Evolutionary conservation across 2,888 invertebrate species (phyloP).

Genomic region (Gortyna flavago): DNA sequence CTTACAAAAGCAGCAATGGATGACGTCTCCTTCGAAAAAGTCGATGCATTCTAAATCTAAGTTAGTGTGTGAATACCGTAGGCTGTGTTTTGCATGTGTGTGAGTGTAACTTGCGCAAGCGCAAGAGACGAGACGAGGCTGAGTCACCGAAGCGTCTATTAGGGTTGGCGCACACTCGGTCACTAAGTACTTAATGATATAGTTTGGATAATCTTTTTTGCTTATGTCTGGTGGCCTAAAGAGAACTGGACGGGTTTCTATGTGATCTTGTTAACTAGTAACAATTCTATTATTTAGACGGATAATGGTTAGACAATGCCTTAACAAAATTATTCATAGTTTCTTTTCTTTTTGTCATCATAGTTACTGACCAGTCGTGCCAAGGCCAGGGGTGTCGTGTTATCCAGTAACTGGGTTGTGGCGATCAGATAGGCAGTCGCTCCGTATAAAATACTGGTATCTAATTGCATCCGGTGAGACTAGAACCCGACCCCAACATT

Average conservation of each 20-base stretch:
- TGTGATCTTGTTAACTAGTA: constrained; percentile 1
- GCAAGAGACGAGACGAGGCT: constrained; percentile 79
- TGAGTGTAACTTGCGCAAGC: constrained; percentile 80
- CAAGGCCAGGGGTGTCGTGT: not conserved
- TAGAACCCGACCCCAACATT: not conserved
- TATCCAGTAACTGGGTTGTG: not conserved
- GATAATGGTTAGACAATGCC: not conserved
- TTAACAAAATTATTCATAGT: not conserved
- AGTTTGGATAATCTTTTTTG: constrained; percentile 42
- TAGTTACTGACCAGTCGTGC: not conserved
- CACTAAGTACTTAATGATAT: constrained; percentile 58
- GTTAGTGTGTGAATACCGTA: constrained; percentile 69
- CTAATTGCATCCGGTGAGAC: not conserved
- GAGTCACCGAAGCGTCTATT: constrained; percentile 81
- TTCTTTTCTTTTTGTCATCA: not conserved
- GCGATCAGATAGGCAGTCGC: not conserved
- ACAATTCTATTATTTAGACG: not conserved
- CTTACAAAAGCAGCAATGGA: constrained; percentile 62
- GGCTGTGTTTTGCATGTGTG: constrained; percentile 68
- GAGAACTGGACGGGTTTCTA: constrained; percentile 18
- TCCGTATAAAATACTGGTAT: not conserved
- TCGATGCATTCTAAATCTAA: constrained; percentile 62
- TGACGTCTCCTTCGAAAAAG: constrained; percentile 21
- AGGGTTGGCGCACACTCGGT: constrained; percentile 73
- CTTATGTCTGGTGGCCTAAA: constrained; percentile 16